phyloP scores from a whole-genome alignment of 2,797 vertebrate species.

The Lithobates pipiens region DNA sequence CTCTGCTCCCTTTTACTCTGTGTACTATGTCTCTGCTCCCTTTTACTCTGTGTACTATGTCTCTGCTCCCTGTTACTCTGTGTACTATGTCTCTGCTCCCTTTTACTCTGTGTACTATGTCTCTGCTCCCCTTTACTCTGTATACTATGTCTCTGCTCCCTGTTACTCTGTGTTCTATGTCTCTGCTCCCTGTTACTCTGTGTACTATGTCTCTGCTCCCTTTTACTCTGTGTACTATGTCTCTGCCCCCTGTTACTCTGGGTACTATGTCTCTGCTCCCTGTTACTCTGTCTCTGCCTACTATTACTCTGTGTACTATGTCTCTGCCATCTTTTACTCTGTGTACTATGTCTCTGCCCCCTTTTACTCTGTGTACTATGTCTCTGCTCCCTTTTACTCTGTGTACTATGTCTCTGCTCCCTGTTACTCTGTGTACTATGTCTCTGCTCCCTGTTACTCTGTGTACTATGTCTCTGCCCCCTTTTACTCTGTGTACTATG shows the following conservation, averaged over 20 bases:
- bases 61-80: no score
- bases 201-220: not conserved
- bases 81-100: not conserved
- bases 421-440: not conserved
- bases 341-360: not conserved
- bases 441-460: no score
- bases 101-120: not conserved
- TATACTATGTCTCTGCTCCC: not conserved
- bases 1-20: not conserved
- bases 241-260: not conserved
- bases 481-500: no score
- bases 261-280: not conserved
- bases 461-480: not conserved
- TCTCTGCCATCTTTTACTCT: not conserved
- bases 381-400: not conserved
- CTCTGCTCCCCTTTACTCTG: no score
- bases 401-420: not conserved
- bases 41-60: no score
- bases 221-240: not conserved
- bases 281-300: not conserved
- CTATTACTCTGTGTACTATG: no score
- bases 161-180: not conserved
- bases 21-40: not conserved
- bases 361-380: not conserved
- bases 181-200: no score